phyloP scores from a whole-genome alignment of 2,888 invertebrate genomes.

The Aphodius sticticus region DNA sequence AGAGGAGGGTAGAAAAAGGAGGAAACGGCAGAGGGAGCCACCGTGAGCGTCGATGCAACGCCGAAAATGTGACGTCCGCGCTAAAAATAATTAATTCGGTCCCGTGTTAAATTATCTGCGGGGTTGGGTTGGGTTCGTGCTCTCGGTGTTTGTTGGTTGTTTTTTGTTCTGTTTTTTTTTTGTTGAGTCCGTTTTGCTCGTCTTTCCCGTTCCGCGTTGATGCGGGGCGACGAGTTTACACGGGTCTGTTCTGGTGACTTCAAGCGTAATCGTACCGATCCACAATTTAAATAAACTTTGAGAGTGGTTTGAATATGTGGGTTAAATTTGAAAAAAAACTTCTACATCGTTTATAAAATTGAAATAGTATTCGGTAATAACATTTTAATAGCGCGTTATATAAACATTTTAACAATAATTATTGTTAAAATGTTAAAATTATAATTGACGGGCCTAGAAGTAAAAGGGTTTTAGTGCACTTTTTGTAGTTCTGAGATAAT shows the following conservation, averaged over 20 bases:
- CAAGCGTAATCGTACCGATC: background rate
- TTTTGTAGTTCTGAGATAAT: too few species aligned
- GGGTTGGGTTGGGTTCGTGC: background rate
- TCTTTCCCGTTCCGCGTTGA: background rate
- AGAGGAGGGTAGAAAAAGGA: slow-evolving; percentile 7
- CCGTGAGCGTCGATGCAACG: background rate
- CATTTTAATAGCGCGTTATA: too few species aligned
- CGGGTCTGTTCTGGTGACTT: background rate
- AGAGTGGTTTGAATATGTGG: background rate
- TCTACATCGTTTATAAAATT: background rate
- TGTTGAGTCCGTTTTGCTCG: background rate
- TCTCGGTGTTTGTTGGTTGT: background rate
- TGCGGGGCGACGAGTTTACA: background rate
- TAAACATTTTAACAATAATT: too few species aligned
- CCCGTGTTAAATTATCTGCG: background rate
- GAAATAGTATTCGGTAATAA: too few species aligned
- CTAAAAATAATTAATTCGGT: background rate
- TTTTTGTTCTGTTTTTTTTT: background rate
- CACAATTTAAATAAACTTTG: background rate
- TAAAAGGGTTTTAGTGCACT: too few species aligned
- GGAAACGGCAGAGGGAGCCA: slow-evolving; percentile 4
- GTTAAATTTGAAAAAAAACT: slow-evolving; percentile 5
- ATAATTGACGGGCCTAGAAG: too few species aligned
- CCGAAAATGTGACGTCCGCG: background rate
- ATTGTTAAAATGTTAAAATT: too few species aligned